Conservation (phyloP, 2,888 invertebrate genomes). For the Scotopteryx bipunctaria region DNA sequence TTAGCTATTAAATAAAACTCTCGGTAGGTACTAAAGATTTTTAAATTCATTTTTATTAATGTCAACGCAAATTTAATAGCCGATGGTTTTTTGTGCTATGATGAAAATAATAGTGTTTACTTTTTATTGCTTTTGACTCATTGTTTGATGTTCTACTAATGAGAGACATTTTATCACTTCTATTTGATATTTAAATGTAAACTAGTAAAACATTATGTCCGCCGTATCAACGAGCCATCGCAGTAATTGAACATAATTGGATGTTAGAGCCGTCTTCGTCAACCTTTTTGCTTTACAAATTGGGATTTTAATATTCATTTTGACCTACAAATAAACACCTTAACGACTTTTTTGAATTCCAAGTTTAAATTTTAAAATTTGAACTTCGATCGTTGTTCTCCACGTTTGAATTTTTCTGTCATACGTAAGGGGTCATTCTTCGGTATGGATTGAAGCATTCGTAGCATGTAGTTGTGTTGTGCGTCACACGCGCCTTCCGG, state of each 20-base stretch:
- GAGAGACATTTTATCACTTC: constrained; percentile 59
- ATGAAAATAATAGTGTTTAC: constrained; percentile 10
- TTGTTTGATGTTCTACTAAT: constrained; percentile 51
- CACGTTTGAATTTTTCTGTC: constrained; percentile 12
- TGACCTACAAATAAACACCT: not conserved
- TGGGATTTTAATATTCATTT: constrained; percentile 10
- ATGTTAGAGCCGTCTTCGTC: constrained; percentile 44
- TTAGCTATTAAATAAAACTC: constrained; percentile 41
- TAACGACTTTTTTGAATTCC: not conserved
- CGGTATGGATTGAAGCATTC: constrained; percentile 46
- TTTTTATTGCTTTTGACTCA: constrained; percentile 10
- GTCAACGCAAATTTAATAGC: constrained; percentile 18
- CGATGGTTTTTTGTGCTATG: constrained; percentile 15
- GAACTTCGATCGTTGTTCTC: not conserved
- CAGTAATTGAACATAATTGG: constrained; percentile 58
- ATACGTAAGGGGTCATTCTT: constrained; percentile 34
- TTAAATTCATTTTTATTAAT: no score
- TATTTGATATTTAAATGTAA: constrained; percentile 52
- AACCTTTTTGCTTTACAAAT: constrained; percentile 42
- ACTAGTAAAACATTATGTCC: constrained; percentile 45
- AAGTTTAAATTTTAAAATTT: not conserved
- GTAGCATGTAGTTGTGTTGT: constrained; percentile 49
- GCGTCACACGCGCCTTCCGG: constrained; percentile 57
- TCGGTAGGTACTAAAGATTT: no score
- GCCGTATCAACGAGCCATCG: constrained; percentile 43